Evolutionary conservation across 2,113 vertebrate species (phyloP).

Genomic region (Gracilinanus agilis): DNA sequence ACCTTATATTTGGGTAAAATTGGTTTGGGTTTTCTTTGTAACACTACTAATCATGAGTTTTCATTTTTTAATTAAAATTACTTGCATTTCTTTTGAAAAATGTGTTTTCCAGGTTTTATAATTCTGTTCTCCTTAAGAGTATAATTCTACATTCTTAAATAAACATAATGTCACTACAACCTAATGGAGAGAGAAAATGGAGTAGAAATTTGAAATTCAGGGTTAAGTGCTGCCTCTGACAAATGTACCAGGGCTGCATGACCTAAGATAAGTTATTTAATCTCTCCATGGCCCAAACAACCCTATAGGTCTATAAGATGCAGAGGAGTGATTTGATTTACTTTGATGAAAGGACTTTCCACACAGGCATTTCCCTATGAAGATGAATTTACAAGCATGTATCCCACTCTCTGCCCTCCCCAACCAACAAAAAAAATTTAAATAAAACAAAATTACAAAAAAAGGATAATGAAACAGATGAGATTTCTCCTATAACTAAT

Average conservation of each 20-base stretch:
- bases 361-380: neutral
- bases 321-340: neutral
- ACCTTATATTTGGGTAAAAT: constrained; percentile 50
- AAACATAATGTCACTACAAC: neutral
- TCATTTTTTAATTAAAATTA: constrained; percentile 32
- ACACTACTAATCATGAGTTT: constrained; percentile 19
- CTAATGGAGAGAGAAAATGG: neutral
- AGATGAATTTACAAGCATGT: neutral
- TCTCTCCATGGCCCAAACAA: neutral
- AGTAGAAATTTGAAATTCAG: neutral
- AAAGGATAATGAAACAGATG: neutral
- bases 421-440: neutral
- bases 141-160: constrained; percentile 21
- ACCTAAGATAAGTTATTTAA: neutral
- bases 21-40: constrained; percentile 71
- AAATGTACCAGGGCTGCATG: neutral
- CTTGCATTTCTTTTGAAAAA: neutral
- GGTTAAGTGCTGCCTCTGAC: neutral
- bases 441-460: constrained; percentile 30
- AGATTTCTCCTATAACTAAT: neutral
- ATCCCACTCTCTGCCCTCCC: neutral
- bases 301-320: neutral
- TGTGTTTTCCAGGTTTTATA: constrained; percentile 20
- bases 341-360: neutral
- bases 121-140: constrained; percentile 51